Base-by-base conservation (phyloP, 1,140 invertebrate species). In the Solenopsis fugax region DNA sequence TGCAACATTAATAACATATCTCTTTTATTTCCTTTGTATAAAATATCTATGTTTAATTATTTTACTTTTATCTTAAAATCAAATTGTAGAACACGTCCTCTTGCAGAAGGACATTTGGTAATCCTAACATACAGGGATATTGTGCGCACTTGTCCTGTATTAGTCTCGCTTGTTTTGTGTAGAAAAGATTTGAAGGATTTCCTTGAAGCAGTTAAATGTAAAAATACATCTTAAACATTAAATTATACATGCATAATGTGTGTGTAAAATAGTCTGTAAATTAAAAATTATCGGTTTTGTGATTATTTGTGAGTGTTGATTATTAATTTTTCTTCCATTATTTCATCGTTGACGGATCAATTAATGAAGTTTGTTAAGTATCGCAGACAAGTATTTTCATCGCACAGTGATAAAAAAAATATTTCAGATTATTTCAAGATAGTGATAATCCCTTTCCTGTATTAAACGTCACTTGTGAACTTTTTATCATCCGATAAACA, bases 391-490 rank as follows among this genome's bases (percentile, higher is more conserved):
- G 5, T 48, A 64, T 64, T 64, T 48, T 34, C 24, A 64, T 64
- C 5, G 21, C 34, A n/a, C n/a, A 34, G 1, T 54, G 10, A 34
- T 62, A 77, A 64, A 34, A 64, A 34, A 5, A 21, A 60, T 73
- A 56, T 24, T 60, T 50, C 13, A 76, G 16, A 48, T 34, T 77
- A 48, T 64, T 77, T 62, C 16, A 34, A 64, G 10, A 64, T 77
- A 48, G 29, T 45, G 16, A 45, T 45, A 29, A 60, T 48, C 16
- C 16, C 0, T 56, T 41, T 76, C 6, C 4, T 45, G 13, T 10
- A 34, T 5, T 37, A 41, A 37, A 56, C 7, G 18, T 54, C 9
- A 37, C 5, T 56, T 37, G 2, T 54, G 12, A 34, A 41, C 7
- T 21, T 76, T 29, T 41, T 24, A 75, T 75, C 34, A 9, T 41